These are phyloP conservation scores for Catalaphyllia jardinei DNA, from an alignment of 64 coral and sea anemone genomes.

Conservation along the genomic window DNA sequence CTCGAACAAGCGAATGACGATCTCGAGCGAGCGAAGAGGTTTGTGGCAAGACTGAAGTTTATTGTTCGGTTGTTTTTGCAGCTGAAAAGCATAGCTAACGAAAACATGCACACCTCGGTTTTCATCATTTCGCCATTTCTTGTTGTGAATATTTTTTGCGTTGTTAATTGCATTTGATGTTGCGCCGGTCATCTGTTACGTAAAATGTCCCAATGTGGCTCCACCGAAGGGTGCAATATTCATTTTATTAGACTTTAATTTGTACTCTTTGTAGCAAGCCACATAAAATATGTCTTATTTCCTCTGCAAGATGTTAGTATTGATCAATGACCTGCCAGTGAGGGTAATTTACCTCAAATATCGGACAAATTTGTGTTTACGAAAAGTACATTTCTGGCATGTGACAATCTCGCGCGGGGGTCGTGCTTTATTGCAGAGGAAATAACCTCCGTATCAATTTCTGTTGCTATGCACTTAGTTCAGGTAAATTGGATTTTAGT, in stretches of 20 bases:
- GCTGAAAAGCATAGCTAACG: not conserved
- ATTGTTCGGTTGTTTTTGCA: not conserved
- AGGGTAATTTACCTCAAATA: constrained; percentile 12
- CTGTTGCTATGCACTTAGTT: not conserved
- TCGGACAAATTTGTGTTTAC: not conserved
- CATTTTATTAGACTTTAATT: not conserved
- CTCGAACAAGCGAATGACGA: constrained; percentile 98
- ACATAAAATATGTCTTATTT: not conserved
- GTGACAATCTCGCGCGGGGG: constrained; percentile 3
- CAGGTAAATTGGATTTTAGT: not conserved
- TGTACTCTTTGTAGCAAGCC: not conserved
- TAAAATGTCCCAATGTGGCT: not conserved
- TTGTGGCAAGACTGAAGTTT: not conserved
- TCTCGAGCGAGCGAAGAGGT: constrained; percentile 98
- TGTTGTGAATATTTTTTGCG: not conserved
- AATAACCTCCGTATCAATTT: constrained; percentile 29
- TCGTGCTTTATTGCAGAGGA: not conserved
- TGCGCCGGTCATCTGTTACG: not conserved
- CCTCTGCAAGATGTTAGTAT: not conserved
- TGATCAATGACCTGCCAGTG: not conserved
- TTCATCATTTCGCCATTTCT: not conserved
- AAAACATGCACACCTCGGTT: not conserved
- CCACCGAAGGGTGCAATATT: not conserved
- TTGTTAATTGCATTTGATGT: constrained; percentile 14
- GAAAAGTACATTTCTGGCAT: constrained; percentile 21